Conservation (phyloP, 2,113 vertebrate species). For the Prietella phreatophila region DNA sequence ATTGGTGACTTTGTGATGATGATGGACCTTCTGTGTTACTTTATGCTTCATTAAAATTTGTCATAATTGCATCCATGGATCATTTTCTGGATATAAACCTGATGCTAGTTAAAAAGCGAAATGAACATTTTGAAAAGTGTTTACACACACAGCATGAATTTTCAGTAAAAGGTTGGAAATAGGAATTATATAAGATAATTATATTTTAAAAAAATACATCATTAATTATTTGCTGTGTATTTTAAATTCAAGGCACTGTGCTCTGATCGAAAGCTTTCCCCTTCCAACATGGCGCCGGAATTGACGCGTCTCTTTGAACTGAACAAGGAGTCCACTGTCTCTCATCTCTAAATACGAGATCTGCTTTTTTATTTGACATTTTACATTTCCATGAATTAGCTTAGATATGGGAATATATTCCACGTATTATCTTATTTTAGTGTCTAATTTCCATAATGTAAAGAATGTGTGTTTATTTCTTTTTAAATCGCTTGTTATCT, state of each 20-base stretch:
- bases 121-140: not conserved
- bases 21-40: conserved; percentile 58
- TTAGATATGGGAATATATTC: not conserved
- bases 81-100: not conserved
- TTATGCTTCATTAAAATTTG: conserved; percentile 67
- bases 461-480: not conserved
- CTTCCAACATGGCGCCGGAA: not conserved
- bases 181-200: not conserved
- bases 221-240: not conserved
- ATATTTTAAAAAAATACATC: not conserved
- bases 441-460: not conserved
- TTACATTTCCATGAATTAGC: not conserved
- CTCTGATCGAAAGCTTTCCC: not conserved
- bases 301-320: not conserved
- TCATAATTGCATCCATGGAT: conserved; percentile 51
- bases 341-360: not conserved
- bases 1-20: not conserved
- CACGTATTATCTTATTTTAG: not conserved
- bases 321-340: not conserved
- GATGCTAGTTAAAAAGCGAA: not conserved
- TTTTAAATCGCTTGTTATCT: not conserved
- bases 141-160: not conserved
- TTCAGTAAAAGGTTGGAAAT: not conserved
- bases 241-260: too few relatives aligned
- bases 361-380: not conserved